These are phyloP conservation scores for Sebastes flavidus DNA, from an alignment of 2,797 vertebrate genomes.

Conservation along the genomic window DNA sequence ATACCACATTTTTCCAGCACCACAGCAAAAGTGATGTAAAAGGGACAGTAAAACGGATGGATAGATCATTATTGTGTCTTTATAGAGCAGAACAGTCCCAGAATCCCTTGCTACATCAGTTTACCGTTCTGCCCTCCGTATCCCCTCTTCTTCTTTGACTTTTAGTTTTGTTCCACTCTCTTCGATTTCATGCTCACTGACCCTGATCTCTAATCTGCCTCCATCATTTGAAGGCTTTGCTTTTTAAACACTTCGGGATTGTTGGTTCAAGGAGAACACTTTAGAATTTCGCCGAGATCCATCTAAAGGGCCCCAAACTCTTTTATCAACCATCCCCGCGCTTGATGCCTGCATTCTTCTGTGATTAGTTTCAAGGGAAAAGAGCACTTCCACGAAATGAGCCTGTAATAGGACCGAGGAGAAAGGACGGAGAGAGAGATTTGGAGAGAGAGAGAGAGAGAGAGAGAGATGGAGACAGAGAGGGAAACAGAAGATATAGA, in stretches of 20 bases:
- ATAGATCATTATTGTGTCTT: background rate
- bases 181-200: slow-evolving; percentile 25
- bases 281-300: slow-evolving; percentile 7
- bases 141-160: background rate
- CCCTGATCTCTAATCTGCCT: slow-evolving; percentile 32
- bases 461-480: background rate
- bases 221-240: slow-evolving; percentile 29
- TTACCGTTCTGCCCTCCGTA: background rate
- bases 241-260: slow-evolving; percentile 21
- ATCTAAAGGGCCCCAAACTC: background rate
- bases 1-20: background rate
- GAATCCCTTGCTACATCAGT: background rate
- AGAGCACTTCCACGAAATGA: slow-evolving; percentile 44
- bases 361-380: slow-evolving; percentile 40
- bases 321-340: slow-evolving; percentile 9
- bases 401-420: slow-evolving; percentile 16
- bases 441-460: background rate
- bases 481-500: background rate
- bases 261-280: slow-evolving; percentile 34
- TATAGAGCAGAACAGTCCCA: background rate
- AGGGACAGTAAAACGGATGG: background rate
- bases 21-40: background rate
- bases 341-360: slow-evolving; percentile 29
- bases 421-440: background rate
- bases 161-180: background rate